Conservation (phyloP, 2,888 invertebrate genomes). For the Scrobipalpa costella region DNA sequence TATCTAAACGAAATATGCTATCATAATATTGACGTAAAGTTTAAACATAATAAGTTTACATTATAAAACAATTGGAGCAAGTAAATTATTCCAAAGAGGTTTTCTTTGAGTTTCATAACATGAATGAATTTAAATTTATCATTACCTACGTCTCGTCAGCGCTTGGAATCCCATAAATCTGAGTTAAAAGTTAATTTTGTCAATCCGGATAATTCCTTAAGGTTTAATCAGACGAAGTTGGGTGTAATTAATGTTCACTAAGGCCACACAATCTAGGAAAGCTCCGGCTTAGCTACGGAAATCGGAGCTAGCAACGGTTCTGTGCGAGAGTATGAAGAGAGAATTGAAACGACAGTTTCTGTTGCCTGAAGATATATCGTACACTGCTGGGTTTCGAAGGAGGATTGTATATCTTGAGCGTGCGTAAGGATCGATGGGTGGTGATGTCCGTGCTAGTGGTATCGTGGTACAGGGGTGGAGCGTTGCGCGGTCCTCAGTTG, state of each 20-base stretch:
- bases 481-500: conserved; percentile 33
- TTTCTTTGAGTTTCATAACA: conserved; percentile 21
- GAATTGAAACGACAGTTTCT: neutral
- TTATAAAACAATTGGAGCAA: neutral
- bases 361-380: conserved; percentile 31
- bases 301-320: conserved; percentile 60
- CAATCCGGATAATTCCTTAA: conserved; percentile 80
- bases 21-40: conserved; percentile 4
- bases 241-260: conserved; percentile 80
- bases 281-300: conserved; percentile 72
- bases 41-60: neutral
- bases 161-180: conserved; percentile 69
- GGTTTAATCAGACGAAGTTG: conserved; percentile 81
- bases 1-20: neutral
- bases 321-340: conserved; percentile 34
- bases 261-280: conserved; percentile 79
- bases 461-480: conserved; percentile 3
- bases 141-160: conserved; percentile 39
- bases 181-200: conserved; percentile 81
- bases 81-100: neutral
- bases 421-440: neutral
- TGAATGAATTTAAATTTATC: conserved; percentile 31
- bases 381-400: conserved; percentile 18
- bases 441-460: conserved; percentile 29
- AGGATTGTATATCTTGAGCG: conserved; percentile 4